Conservation (phyloP, 2,888 invertebrate species). For the Oscheius onirici region DNA sequence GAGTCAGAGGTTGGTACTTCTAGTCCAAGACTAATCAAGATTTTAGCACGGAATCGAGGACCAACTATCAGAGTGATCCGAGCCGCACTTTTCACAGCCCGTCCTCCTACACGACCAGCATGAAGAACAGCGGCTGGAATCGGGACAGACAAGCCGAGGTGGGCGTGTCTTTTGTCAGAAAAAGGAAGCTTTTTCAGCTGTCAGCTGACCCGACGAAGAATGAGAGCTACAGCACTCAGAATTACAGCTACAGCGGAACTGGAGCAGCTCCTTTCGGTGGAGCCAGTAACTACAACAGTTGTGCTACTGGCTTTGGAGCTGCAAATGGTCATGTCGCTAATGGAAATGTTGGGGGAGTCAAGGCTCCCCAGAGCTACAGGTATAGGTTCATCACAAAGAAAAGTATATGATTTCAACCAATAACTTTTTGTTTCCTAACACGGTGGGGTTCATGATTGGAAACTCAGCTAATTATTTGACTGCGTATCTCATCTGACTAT, state of each 20-base stretch:
- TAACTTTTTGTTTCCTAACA: too few species aligned
- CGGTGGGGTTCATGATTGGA: too few species aligned
- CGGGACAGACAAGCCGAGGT: constrained; percentile 21
- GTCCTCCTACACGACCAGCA: constrained; percentile 25
- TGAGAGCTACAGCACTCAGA: constrained; percentile 14
- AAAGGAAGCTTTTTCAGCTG: background rate
- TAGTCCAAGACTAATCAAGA: too few species aligned
- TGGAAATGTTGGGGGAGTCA: background rate
- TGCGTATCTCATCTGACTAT: too few species aligned
- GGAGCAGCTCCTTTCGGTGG: background rate
- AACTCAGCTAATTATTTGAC: too few species aligned
- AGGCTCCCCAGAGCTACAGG: constrained; percentile 23
- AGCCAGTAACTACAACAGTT: constrained; percentile 6
- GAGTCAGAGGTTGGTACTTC: too few species aligned
- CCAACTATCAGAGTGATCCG: constrained; percentile 4
- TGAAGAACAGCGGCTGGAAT: constrained; percentile 29
- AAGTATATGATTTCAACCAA: too few species aligned
- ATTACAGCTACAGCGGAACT: background rate
- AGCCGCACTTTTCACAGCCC: constrained; percentile 20
- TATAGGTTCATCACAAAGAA: too few species aligned
- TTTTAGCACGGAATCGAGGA: background rate
- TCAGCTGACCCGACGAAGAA: background rate
- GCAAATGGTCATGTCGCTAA: background rate
- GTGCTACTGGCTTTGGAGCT: constrained; percentile 4
- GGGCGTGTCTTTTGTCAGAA: background rate